Conservation (phyloP, 2,888 invertebrate species). For the Fabriciana adippe region DNA sequence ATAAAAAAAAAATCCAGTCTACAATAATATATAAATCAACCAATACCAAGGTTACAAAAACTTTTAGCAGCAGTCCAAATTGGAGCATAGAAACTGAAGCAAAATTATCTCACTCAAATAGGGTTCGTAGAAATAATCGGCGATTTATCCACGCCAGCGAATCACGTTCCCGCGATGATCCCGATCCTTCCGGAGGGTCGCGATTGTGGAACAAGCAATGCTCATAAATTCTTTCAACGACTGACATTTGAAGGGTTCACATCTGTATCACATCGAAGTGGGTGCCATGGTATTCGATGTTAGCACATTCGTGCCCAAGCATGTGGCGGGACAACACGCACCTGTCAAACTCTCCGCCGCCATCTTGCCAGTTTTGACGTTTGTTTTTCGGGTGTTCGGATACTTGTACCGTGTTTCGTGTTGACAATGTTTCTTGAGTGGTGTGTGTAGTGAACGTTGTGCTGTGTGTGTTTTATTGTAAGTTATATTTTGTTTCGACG, state of each 20-base stretch:
- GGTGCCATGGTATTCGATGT: constrained; percentile 50
- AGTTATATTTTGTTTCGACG: constrained; percentile 40
- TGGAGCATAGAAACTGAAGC: constrained; percentile 7
- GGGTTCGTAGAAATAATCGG: constrained; percentile 34
- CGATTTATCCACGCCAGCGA: constrained; percentile 49
- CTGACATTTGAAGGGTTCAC: constrained; percentile 73
- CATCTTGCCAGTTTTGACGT: constrained; percentile 55
- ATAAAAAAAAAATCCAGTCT: too few relatives aligned
- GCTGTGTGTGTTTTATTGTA: constrained; percentile 51
- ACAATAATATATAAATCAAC: too few relatives aligned
- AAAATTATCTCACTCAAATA: constrained; percentile 28
- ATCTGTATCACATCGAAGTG: constrained; percentile 61
- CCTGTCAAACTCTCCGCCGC: constrained; percentile 50
- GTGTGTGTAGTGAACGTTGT: constrained; percentile 45
- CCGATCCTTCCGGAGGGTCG: constrained; percentile 65
- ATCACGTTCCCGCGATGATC: constrained; percentile 51
- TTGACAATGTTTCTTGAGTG: constrained; percentile 47
- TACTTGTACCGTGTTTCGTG: constrained; percentile 41
- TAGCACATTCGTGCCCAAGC: constrained; percentile 63
- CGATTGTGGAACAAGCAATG: constrained; percentile 48
- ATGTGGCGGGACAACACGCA: constrained; percentile 66
- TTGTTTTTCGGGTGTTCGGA: constrained; percentile 43
- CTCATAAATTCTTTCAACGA: constrained; percentile 79
- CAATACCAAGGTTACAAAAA: too few relatives aligned
- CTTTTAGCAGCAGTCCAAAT: neutral